Percentiles rank a stretch among this genome's conserved stretches.
phyloP scores from a whole-genome alignment of 2,797 vertebrate species.

The Tarsius wallacei region DNA sequence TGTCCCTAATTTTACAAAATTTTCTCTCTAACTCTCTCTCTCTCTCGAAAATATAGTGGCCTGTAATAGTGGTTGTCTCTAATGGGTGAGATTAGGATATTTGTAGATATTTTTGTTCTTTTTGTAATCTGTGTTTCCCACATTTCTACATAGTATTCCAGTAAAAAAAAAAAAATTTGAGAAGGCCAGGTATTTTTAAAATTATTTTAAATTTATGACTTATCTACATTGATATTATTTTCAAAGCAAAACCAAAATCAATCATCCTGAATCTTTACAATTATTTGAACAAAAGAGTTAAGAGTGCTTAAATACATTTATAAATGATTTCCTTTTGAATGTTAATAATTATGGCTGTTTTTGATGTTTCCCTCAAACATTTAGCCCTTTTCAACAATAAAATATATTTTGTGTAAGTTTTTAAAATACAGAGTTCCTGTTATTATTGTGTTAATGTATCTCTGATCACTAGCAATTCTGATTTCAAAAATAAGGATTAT shows the following conservation, averaged over 20 bases:
- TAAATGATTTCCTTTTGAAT: background rate
- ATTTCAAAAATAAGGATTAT: conserved; percentile 44
- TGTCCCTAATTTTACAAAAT: background rate
- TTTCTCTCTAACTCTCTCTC: background rate
- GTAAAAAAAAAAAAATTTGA: background rate
- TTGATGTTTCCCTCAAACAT: background rate
- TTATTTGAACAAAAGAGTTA: background rate
- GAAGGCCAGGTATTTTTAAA: background rate
- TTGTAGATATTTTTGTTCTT: background rate
- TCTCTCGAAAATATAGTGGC: background rate
- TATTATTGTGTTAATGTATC: background rate
- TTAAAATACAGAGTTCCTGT: background rate
- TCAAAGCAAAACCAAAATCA: background rate
- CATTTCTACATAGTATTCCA: background rate
- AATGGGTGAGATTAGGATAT: background rate
- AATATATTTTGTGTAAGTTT: conserved; percentile 9
- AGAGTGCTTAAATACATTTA: background rate
- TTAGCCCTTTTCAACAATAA: background rate
- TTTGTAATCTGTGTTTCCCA: background rate
- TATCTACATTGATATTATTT: background rate
- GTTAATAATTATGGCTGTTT: conserved; percentile 25
- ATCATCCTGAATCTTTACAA: background rate
- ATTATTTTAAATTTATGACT: conserved; percentile 3
- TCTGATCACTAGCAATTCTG: conserved; percentile 1
- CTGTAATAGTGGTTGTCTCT: background rate